Base-by-base conservation (phyloP, 2,113 vertebrate species). In the Rallus limicola region DNA sequence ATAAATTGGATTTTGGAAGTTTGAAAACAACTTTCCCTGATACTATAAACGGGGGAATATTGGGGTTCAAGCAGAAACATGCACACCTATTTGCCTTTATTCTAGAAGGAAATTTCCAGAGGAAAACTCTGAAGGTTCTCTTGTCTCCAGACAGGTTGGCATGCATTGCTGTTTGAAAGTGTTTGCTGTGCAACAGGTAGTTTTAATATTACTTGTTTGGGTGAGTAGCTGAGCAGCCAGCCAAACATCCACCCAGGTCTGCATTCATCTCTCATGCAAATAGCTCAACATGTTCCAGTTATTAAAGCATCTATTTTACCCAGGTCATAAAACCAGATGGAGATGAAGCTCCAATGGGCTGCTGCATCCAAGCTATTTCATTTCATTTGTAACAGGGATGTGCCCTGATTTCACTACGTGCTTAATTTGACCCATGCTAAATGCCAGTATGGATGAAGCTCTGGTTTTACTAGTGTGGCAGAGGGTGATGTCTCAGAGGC, bases 311-410 rank as follows among this genome's bases (percentile, higher is more conserved):
- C 69, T 86, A 6, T 58, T 92, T 92, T 55, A 70, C 46, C 38
- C 70, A 33, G 86, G 80, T 86, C 92, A 60, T 52, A 68, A 64
- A 94, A 84, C 15, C 76, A 92, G 83, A 78, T 91, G 92, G 94
- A 88, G 56, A 81, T 36, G 62, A 84, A 93, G 56, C 56, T 94
- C 82, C 86, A 56, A 88, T 91, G 52, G 71, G 80, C 78, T 90
- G 70, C 9, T 79, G 48, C 85, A 48, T 48, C 90, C 75, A 80
- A 60, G 34, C 33, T 40, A 31, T 77, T 81, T 56, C 25, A 36
- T 74, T 65, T 74, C 71, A 48, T 69, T 65, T 70, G 46, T 87
- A 69, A 26, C 7, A 38, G 29, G 46, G 60, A 21, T 20, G 12
- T 86, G 83, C 68, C 60, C 46, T 64, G 91, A 36, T 92, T 94